Evolutionary conservation across 2,888 invertebrate genomes (phyloP).

Genomic region (Caenorhabditis zanzibari): DNA sequence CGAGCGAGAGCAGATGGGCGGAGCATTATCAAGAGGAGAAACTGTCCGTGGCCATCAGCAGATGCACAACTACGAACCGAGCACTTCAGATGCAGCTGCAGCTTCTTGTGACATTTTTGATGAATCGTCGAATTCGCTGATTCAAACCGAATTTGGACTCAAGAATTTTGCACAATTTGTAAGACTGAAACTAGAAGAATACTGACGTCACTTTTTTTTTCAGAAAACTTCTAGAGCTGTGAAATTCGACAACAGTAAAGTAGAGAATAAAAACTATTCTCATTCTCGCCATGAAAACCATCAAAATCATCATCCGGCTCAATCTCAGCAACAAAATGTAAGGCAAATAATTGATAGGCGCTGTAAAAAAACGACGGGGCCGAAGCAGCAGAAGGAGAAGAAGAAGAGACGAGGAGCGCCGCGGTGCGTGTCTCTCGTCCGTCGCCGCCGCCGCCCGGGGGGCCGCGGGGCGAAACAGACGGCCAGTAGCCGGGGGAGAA

Average conservation of each 20-base stretch:
- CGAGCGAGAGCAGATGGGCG: conserved; percentile 8
- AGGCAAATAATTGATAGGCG: conserved; percentile 55
- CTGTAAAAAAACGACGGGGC: conserved; percentile 37
- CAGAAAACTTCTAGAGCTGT: conserved; percentile 28
- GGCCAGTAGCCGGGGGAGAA: conserved; percentile 19
- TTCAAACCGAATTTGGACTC: conserved; percentile 53
- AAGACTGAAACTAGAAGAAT: neutral
- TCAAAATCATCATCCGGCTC: conserved; percentile 8
- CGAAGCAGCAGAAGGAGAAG: conserved; percentile 2
- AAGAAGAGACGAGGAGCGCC: conserved; percentile 16
- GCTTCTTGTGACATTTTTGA: conserved; percentile 33
- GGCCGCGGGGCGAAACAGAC: conserved; percentile 46
- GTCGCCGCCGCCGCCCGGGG: conserved; percentile 22
- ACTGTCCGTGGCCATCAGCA: neutral
- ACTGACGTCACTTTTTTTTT: conserved; percentile 12
- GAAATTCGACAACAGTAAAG: conserved; percentile 14
- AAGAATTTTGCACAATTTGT: conserved; percentile 37
- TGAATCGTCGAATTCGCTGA: conserved; percentile 28
- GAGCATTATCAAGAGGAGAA: neutral
- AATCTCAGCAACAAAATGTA: conserved; percentile 51
- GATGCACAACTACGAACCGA: no score
- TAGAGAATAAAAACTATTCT: conserved; percentile 23
- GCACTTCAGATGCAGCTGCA: neutral
- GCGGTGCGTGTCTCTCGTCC: conserved; percentile 28
- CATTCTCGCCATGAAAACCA: conserved; percentile 3